These are phyloP conservation scores for Hirudinaria manillensis DNA, from an alignment of 2,888 invertebrate species.

Conservation along the genomic window DNA sequence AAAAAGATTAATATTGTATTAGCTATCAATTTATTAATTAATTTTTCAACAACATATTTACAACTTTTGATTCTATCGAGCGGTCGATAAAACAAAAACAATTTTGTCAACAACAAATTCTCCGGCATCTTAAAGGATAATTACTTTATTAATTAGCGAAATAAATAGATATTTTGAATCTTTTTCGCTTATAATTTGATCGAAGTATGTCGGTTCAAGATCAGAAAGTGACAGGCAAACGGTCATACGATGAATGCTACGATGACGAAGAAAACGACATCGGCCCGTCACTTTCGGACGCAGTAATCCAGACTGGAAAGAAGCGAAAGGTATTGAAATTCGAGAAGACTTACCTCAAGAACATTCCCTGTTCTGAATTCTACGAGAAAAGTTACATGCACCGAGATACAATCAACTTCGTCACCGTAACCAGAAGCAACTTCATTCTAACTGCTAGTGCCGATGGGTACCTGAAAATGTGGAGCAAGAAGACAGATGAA, in stretches of 20 bases:
- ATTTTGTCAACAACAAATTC: too few relatives aligned
- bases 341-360: slow-evolving; percentile 81
- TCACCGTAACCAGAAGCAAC: slow-evolving; percentile 85
- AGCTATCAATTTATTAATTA: too few relatives aligned
- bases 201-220: too few relatives aligned
- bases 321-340: slow-evolving; percentile 52
- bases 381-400: slow-evolving; percentile 99
- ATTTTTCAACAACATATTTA: too few relatives aligned
- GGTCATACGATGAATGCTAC: background rate
- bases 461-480: slow-evolving; percentile 97
- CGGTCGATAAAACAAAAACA: too few relatives aligned
- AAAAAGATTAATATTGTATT: too few relatives aligned
- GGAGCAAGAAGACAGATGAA: slow-evolving; percentile 85
- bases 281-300: background rate
- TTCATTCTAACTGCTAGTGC: slow-evolving; percentile 90
- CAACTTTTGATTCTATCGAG: too few relatives aligned
- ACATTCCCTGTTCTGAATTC: slow-evolving; percentile 82
- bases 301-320: background rate
- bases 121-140: too few relatives aligned
- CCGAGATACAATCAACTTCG: slow-evolving; percentile 83
- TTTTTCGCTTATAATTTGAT: too few relatives aligned
- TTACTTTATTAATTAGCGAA: too few relatives aligned
- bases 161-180: too few relatives aligned
- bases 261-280: background rate
- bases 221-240: too few relatives aligned